These are phyloP conservation scores for Seira sanloemensis DNA, from an alignment of 2,888 invertebrate species.

Conservation along the genomic window DNA sequence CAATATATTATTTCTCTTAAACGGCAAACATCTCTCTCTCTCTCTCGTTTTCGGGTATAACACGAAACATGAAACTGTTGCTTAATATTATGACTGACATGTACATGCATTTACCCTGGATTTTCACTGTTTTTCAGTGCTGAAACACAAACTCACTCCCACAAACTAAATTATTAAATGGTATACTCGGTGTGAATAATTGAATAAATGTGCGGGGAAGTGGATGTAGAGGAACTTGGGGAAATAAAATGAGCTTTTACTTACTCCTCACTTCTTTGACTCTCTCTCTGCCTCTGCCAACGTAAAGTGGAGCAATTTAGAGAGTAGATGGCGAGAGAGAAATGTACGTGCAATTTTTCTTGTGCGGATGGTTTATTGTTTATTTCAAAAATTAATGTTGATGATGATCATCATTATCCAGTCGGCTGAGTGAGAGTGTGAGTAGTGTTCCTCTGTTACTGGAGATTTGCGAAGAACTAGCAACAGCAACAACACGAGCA, in stretches of 20 bases:
- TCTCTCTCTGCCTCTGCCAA: too few species aligned
- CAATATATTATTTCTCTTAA: too few species aligned
- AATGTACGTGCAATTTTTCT: not conserved
- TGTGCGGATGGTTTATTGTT: not conserved
- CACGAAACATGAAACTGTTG: not conserved
- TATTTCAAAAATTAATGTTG: not conserved
- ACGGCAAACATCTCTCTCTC: too few species aligned
- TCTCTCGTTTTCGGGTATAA: too few species aligned
- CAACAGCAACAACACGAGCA: constrained; percentile 2
- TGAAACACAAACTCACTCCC: not conserved
- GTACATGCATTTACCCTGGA: not conserved
- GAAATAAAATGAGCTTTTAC: not conserved
- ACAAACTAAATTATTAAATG: constrained; percentile 36
- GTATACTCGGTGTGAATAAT: constrained; percentile 21
- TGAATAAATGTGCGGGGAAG: constrained; percentile 28
- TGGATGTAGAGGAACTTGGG: not conserved
- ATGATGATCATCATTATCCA: constrained; percentile 29
- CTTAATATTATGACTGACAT: not conserved
- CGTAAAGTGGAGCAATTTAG: too few species aligned
- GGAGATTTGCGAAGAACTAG: constrained; percentile 9
- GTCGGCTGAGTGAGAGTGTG: too few species aligned
- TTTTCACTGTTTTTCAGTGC: not conserved
- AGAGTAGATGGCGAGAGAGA: too few species aligned
- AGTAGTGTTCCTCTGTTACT: not conserved
- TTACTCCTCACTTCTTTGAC: too few species aligned